A percentile compares a stretch with the other conserved stretches of the same genome.
These are phyloP conservation scores for Dipus sagitta DNA, from an alignment of 2,797 vertebrate genomes.

Conservation along the genomic window DNA sequence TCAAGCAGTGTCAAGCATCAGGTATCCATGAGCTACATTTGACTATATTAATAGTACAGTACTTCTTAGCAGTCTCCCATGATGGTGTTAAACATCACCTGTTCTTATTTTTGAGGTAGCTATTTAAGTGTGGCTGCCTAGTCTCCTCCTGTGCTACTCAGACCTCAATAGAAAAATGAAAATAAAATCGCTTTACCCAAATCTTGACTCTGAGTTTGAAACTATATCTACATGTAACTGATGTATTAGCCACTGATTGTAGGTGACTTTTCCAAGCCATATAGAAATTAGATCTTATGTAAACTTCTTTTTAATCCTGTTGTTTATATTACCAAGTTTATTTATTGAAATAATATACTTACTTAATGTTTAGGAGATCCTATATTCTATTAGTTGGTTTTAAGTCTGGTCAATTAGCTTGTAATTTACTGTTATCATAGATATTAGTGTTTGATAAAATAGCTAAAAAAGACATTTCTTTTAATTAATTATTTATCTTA, in stretches of 20 bases:
- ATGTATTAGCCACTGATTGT: slow-evolving; percentile 9
- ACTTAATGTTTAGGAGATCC: slow-evolving; percentile 19
- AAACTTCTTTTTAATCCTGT: slow-evolving; percentile 61
- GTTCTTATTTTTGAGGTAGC: slow-evolving; percentile 1
- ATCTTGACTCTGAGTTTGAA: slow-evolving; percentile 20
- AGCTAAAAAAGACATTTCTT: slow-evolving; percentile 82
- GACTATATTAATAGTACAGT: not conserved
- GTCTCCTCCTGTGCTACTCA: not conserved
- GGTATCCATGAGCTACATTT: not conserved
- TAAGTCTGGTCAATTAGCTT: slow-evolving; percentile 74
- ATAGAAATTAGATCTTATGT: not conserved
- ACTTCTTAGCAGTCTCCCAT: not conserved
- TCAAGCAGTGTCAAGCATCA: slow-evolving; percentile 36
- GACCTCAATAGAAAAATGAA: slow-evolving; percentile 8
- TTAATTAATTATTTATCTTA: slow-evolving; percentile 83
- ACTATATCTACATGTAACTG: not conserved
- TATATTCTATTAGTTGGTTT: slow-evolving; percentile 76
- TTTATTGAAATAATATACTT: slow-evolving; percentile 68
- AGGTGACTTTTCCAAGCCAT: slow-evolving; percentile 53
- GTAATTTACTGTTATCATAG: slow-evolving; percentile 79
- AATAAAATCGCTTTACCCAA: not conserved
- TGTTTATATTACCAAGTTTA: slow-evolving; percentile 49
- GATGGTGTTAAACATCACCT: not conserved
- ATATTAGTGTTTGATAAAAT: slow-evolving; percentile 78
- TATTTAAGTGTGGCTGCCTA: not conserved